A percentile compares a stretch with the other conserved stretches of the same genome.
Evolutionary conservation across 2,113 vertebrate genomes (phyloP).

Genomic region (Pseudolaguvia tuberculata): DNA sequence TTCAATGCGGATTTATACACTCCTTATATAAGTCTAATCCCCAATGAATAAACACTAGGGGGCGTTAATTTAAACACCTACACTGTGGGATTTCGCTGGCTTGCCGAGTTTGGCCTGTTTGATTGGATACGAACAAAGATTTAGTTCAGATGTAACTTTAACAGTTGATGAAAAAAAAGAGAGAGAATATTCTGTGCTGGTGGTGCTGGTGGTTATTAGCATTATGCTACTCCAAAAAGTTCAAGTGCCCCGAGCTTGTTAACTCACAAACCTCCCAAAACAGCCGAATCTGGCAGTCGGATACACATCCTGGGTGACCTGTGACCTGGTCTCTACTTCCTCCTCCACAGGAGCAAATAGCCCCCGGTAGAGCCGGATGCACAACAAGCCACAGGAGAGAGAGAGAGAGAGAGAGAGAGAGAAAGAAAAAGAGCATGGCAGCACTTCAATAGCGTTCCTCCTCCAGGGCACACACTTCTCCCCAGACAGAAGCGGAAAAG

Average conservation of each 20-base stretch:
- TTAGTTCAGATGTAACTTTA: constrained; percentile 6
- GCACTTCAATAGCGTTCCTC: constrained; percentile 49
- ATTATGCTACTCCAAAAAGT: constrained; percentile 21
- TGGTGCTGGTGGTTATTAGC: constrained; percentile 27
- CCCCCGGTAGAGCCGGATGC: constrained; percentile 58
- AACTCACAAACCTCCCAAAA: constrained; percentile 48
- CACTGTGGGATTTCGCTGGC: not conserved
- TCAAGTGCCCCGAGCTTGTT: constrained; percentile 43
- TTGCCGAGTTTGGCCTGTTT: not conserved
- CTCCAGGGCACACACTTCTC: constrained; percentile 48
- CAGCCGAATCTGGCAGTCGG: constrained; percentile 46
- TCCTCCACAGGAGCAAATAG: constrained; percentile 73
- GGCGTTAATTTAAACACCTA: constrained; percentile 16
- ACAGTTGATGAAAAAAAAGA: not conserved
- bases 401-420: constrained; percentile 12
- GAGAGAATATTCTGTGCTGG: not conserved
- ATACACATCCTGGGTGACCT: constrained; percentile 61
- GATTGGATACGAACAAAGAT: not conserved
- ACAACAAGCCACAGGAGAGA: constrained; percentile 51
- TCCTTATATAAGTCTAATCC: not conserved
- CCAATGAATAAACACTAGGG: not conserved
- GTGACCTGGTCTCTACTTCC: constrained; percentile 62
- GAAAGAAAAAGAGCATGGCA: constrained; percentile 36
- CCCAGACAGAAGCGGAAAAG: constrained; percentile 40
- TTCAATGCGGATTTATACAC: too few species aligned